Evolutionary conservation across 2,888 invertebrate species (phyloP).

Genomic region (Chrysolina oricalcia): DNA sequence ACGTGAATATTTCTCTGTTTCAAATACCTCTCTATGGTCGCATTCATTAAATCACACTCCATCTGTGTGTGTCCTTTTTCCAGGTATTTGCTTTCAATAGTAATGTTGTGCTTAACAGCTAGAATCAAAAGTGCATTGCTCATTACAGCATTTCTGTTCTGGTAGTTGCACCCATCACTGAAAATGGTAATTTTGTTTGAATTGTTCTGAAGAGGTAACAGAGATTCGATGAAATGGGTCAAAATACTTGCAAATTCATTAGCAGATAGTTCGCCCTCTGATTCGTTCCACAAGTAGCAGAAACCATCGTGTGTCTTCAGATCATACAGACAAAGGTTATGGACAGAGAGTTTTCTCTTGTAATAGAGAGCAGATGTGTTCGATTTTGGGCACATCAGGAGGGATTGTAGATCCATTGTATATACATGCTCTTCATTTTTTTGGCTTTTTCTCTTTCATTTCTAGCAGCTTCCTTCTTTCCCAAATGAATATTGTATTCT

Average conservation of each 20-base stretch:
- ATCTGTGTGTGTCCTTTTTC: slow-evolving; percentile 1
- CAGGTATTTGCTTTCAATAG: slow-evolving; percentile 24
- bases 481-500: slow-evolving; percentile 10
- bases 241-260: slow-evolving; percentile 5
- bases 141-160: slow-evolving; percentile 14
- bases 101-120: slow-evolving; percentile 17
- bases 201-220: slow-evolving; percentile 13
- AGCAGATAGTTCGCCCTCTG: slow-evolving; percentile 10
- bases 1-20: slow-evolving; percentile 18
- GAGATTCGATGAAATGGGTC: slow-evolving; percentile 13
- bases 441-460: background rate
- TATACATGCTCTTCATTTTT: too few relatives aligned
- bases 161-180: slow-evolving; percentile 18
- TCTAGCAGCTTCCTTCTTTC: background rate
- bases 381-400: too few relatives aligned
- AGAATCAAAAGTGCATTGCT: slow-evolving; percentile 12
- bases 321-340: background rate
- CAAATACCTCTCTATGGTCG: background rate
- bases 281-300: slow-evolving; percentile 9
- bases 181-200: slow-evolving; percentile 8
- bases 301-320: slow-evolving; percentile 5
- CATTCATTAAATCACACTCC: background rate
- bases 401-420: too few relatives aligned
- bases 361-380: too few relatives aligned
- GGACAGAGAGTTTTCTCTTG: too few relatives aligned